These are phyloP conservation scores for Crocuta crocuta DNA, from an alignment of 2,113 vertebrate species.

Conservation along the genomic window DNA sequence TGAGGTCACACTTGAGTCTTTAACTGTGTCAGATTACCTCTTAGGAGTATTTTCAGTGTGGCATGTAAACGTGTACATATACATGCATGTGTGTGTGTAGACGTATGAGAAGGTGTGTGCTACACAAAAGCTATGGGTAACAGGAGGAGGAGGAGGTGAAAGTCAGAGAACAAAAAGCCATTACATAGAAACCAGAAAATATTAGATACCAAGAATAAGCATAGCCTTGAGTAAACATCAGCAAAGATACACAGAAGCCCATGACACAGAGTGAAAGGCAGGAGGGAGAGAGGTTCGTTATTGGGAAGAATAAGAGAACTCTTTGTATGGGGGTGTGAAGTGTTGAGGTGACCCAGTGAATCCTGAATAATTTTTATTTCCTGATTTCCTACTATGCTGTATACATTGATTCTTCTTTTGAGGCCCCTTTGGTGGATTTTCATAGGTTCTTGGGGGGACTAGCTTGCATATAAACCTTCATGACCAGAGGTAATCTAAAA, in stretches of 20 bases:
- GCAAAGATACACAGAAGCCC: background rate
- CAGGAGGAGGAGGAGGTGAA: background rate
- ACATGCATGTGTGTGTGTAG: background rate
- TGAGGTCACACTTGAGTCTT: background rate
- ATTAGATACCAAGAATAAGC: background rate
- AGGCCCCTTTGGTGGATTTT: background rate
- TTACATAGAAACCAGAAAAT: background rate
- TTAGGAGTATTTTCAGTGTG: background rate
- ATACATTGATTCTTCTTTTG: background rate
- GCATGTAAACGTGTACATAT: background rate
- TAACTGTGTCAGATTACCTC: background rate
- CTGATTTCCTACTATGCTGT: background rate
- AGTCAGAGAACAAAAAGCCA: background rate
- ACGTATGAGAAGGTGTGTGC: background rate
- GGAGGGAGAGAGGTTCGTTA: too few relatives aligned
- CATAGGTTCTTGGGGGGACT: background rate
- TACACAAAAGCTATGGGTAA: background rate
- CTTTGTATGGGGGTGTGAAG: fast-evolving
- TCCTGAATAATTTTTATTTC: background rate
- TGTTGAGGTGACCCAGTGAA: background rate
- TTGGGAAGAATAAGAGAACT: background rate
- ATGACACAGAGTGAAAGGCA: background rate
- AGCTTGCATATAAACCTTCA: background rate
- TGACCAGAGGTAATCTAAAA: background rate
- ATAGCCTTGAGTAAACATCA: background rate